Conservation (phyloP, 2,113 vertebrate genomes). For the Austrofundulus limnaeus region DNA sequence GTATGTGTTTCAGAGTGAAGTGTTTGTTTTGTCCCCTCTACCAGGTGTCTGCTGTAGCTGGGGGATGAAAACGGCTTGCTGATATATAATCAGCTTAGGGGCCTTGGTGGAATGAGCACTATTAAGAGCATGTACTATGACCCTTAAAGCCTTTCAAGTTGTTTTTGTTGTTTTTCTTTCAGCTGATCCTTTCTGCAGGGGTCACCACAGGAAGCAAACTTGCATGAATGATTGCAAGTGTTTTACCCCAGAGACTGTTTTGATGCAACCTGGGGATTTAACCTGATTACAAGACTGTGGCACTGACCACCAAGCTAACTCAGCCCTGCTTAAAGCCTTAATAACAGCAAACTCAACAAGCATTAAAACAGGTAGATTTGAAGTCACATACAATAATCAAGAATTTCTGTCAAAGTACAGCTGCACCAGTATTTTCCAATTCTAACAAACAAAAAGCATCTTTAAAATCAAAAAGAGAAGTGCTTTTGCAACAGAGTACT, state of each 20-base stretch:
- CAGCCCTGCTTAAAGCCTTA: background rate
- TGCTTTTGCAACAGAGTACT: background rate
- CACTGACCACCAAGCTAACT: too few relatives aligned
- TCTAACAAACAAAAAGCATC: background rate
- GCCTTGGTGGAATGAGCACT: constrained; percentile 21
- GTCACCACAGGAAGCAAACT: too few relatives aligned
- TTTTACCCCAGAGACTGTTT: too few relatives aligned
- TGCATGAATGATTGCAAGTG: too few relatives aligned
- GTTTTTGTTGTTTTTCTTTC: too few relatives aligned
- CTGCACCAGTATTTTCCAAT: background rate
- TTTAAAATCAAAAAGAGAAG: background rate
- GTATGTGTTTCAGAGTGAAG: background rate
- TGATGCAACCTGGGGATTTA: too few relatives aligned
- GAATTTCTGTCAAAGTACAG: background rate
- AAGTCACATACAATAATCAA: background rate
- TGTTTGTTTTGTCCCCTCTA: background rate
- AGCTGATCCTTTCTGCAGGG: too few relatives aligned
- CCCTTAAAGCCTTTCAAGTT: constrained; percentile 5
- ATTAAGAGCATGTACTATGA: constrained; percentile 22
- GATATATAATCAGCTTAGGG: constrained; percentile 55
- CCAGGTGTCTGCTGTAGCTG: constrained; percentile 23
- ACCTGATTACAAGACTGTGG: too few relatives aligned
- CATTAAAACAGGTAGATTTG: constrained; percentile 8
- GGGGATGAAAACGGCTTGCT: constrained; percentile 25
- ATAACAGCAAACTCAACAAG: constrained; percentile 11